phyloP scores from a whole-genome alignment of 2,113 vertebrate genomes.

The Azemiops feae region DNA sequence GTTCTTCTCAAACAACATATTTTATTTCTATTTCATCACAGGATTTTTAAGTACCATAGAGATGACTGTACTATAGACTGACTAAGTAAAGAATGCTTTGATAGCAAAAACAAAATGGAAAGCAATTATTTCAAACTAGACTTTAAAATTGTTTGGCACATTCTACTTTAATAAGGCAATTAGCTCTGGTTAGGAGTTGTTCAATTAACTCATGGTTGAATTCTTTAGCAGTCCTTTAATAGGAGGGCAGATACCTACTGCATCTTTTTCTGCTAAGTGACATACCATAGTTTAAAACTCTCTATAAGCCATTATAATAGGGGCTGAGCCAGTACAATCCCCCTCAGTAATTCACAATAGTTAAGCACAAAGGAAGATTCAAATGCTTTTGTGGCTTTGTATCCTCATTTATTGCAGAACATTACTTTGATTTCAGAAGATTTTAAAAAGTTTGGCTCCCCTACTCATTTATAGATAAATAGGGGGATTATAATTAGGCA shows the following conservation, averaged over 20 bases:
- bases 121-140: constrained; percentile 11
- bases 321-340: not conserved
- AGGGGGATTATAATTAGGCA: constrained; percentile 14
- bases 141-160: constrained; percentile 1
- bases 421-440: constrained; percentile 3
- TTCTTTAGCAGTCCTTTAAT: not conserved
- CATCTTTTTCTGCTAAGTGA: constrained; percentile 1
- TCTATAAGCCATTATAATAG: not conserved
- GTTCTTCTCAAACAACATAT: not conserved
- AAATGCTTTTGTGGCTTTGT: not conserved
- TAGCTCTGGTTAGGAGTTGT: not conserved
- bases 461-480: constrained; percentile 15
- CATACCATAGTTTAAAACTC: not conserved
- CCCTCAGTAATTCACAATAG: constrained; percentile 21
- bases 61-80: not conserved
- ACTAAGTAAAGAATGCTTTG: not conserved
- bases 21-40: not conserved
- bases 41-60: not conserved
- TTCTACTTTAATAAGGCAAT: constrained; percentile 6
- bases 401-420: constrained; percentile 10
- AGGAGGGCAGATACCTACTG: not conserved
- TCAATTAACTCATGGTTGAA: constrained; percentile 4
- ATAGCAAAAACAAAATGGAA: constrained; percentile 1
- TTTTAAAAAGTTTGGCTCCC: not conserved
- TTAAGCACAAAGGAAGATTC: not conserved